Evolutionary conservation across 2,888 invertebrate genomes (phyloP), one percentile per base, ranked within the genome.

Genomic region (Epirrita christyi): DNA sequence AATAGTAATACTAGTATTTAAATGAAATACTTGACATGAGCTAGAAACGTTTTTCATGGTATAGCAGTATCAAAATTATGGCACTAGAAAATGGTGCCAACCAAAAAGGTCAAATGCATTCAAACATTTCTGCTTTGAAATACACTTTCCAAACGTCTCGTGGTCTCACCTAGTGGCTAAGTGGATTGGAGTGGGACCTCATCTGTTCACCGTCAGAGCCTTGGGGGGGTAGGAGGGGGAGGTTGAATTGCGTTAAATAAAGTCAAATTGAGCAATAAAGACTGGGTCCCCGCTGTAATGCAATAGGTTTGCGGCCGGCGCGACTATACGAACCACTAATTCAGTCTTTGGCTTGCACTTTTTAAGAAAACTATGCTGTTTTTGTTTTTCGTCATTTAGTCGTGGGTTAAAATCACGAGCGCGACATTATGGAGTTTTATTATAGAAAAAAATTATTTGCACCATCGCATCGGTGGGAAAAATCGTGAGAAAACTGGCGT

Each of bases 181-280:
- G 91, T 91, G 90, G 89, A 91, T 91, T 91, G 91, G 81, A 86
- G 88, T 79, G 85, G 86, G 86, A 87, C 83, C 88, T 86, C 91
- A 89, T 91, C 90, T 90, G 90, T 89, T 88, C 87, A 75, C 85
- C 85, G 87, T 83, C 88, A 83, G 74, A 70, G 76, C 73, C 73
- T 72, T 70, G 70, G 73, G 76, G 76, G 45, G 8, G 70, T 76
- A 75, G 68, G 65, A 57, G 47, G 46, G 58, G 58, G 63, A 54
- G 65, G 71, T 76, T 71, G 82, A 81, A 82, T 83, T 84, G 85
- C 83, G 88, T 89, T 91, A 90, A 92, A 91, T 90, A 91, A 91
- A 91, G 90, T 89, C 89, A 91, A 92, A 92, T 92, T 92, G 92
- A 92, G 90, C 90, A 91, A 92, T 92, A 92, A 91, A 91, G 88